A percentile compares a stretch with the other conserved stretches of the same genome.
phyloP scores from a whole-genome alignment of 2,888 invertebrate genomes.

The Iphiclides podalirius region DNA sequence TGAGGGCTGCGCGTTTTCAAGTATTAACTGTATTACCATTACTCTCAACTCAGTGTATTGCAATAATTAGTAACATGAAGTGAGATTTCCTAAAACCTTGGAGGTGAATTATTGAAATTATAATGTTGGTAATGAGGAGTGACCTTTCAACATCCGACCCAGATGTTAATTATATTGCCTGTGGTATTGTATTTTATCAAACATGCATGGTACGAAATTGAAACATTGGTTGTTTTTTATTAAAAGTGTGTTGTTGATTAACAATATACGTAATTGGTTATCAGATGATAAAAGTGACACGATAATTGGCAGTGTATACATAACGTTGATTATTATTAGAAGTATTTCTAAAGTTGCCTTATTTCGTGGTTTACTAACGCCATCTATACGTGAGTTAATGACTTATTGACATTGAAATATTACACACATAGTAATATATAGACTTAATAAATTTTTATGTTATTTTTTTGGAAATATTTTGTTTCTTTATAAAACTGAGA shows the following conservation, averaged over 20 bases:
- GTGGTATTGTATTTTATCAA: constrained; percentile 22
- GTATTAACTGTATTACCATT: constrained; percentile 8
- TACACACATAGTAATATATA: too few species aligned
- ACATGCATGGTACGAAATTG: background rate
- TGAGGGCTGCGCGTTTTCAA: constrained; percentile 10
- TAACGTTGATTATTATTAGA: too few species aligned
- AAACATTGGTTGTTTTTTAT: too few species aligned
- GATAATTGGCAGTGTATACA: too few species aligned
- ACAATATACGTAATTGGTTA: too few species aligned
- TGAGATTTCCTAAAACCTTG: constrained; percentile 63
- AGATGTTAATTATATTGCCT: constrained; percentile 51
- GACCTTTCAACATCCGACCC: constrained; percentile 71
- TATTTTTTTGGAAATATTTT: too few species aligned
- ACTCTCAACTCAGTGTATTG: constrained; percentile 14
- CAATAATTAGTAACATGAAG: constrained; percentile 26
- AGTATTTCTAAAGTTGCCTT: background rate
- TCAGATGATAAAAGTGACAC: too few species aligned
- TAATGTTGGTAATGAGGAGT: constrained; percentile 66
- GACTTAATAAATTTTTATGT: too few species aligned
- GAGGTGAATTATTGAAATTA: constrained; percentile 55
- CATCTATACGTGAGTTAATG: constrained; percentile 12
- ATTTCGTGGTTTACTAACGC: constrained; percentile 7
- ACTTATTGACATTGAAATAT: background rate
- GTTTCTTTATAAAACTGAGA: too few species aligned
- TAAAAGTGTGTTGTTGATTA: too few species aligned